A percentile compares a stretch with the other conserved stretches of the same genome.
Evolutionary conservation across 2,888 invertebrate genomes (phyloP).

Genomic region (Troides oblongomaculatus): DNA sequence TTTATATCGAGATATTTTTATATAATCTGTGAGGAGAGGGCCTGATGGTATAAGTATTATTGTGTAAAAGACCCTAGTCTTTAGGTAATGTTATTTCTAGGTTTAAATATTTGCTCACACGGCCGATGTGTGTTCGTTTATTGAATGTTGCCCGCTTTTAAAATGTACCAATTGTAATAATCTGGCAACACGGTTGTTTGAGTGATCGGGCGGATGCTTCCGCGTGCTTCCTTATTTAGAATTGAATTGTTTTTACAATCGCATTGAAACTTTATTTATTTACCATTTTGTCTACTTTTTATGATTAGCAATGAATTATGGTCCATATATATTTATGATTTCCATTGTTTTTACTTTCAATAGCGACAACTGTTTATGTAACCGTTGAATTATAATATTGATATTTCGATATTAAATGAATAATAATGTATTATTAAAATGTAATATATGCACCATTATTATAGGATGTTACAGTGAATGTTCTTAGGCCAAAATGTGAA

Average conservation of each 20-base stretch:
- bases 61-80: slow-evolving; percentile 68
- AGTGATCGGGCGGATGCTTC: slow-evolving; percentile 32
- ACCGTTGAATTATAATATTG: too few species aligned
- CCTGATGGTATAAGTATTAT: slow-evolving; percentile 56
- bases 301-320: neutral
- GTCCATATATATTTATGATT: neutral
- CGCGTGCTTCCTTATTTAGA: slow-evolving; percentile 46
- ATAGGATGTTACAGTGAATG: neutral
- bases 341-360: neutral
- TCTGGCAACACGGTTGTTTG: slow-evolving; percentile 34
- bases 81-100: slow-evolving; percentile 65
- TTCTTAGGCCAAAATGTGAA: neutral
- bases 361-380: too few species aligned
- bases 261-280: too few species aligned
- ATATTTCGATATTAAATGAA: too few species aligned
- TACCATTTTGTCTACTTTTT: too few species aligned
- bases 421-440: too few species aligned
- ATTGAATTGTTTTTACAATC: slow-evolving; percentile 32
- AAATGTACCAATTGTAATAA: slow-evolving; percentile 9
- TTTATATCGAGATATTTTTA: slow-evolving; percentile 54
- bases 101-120: slow-evolving; percentile 64
- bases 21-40: slow-evolving; percentile 46
- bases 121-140: slow-evolving; percentile 47
- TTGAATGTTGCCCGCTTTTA: slow-evolving; percentile 37
- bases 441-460: too few species aligned